A percentile compares a stretch with the other conserved stretches of the same genome.
These are phyloP conservation scores for Fistularia tabacaria DNA, from an alignment of 2,797 vertebrate genomes.

Conservation along the genomic window DNA sequence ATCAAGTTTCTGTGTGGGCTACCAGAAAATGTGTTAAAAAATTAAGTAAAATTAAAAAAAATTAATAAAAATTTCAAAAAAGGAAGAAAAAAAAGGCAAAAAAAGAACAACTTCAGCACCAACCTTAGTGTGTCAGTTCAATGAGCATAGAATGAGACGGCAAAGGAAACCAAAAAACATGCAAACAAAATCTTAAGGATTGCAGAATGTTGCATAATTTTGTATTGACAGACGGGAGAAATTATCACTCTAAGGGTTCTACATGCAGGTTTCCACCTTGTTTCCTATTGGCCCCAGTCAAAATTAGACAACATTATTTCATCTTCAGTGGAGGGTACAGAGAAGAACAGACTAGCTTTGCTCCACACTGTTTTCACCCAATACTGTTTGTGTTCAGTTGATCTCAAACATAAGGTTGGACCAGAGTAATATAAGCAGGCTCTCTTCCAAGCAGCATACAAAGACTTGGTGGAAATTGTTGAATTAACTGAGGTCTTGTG, in stretches of 20 bases:
- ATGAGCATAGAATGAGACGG: slow-evolving; percentile 81
- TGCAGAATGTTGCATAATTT: slow-evolving; percentile 67
- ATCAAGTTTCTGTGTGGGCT: slow-evolving; percentile 84
- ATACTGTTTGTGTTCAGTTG: slow-evolving; percentile 59
- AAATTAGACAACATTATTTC: slow-evolving; percentile 37
- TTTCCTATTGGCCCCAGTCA: slow-evolving; percentile 33
- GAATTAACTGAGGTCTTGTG: slow-evolving; percentile 40
- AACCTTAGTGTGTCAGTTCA: slow-evolving; percentile 81
- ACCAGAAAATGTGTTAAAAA: slow-evolving; percentile 72
- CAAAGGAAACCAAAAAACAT: slow-evolving; percentile 78
- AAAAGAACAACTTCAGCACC: slow-evolving; percentile 74
- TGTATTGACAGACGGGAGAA: slow-evolving; percentile 56
- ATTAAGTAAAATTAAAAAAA: slow-evolving; percentile 14
- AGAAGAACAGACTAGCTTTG: slow-evolving; percentile 52
- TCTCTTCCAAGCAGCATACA: slow-evolving; percentile 43
- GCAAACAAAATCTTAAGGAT: slow-evolving; percentile 65
- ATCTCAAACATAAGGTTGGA: slow-evolving; percentile 52
- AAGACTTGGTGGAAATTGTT: slow-evolving; percentile 53
- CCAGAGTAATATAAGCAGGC: slow-evolving; percentile 44
- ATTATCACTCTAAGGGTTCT: slow-evolving; percentile 39
- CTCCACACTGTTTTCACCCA: slow-evolving; percentile 50
- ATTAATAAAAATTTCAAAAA: slow-evolving; percentile 29
- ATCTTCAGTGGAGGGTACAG: slow-evolving; percentile 42
- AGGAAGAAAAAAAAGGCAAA: slow-evolving; percentile 27
- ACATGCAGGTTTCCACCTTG: slow-evolving; percentile 52